These are phyloP conservation scores for Dolichotis patagonum DNA, from an alignment of 2,113 vertebrate species.

Conservation along the genomic window DNA sequence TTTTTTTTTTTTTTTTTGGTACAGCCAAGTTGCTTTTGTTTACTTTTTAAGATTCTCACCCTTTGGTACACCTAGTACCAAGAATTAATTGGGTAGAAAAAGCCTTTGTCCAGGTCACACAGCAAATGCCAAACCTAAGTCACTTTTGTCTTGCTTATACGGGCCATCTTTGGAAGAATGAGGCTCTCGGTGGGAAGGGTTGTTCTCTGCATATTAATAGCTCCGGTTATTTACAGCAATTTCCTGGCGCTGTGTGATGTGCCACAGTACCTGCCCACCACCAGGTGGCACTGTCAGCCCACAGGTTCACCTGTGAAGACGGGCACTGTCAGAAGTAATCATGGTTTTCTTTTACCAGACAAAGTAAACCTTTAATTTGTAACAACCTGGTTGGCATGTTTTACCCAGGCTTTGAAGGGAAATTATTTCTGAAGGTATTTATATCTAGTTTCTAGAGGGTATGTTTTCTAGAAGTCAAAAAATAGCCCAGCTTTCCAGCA, in stretches of 20 bases:
- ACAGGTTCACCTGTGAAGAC: background rate
- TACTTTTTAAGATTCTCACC: constrained; percentile 1
- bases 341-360: background rate
- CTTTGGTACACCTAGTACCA: constrained; percentile 15
- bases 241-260: background rate
- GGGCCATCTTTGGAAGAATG: background rate
- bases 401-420: background rate
- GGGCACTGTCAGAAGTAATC: background rate
- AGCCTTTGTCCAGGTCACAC: background rate
- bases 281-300: constrained; percentile 82
- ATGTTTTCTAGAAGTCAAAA: constrained; percentile 5
- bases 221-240: background rate
- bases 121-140: background rate
- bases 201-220: background rate
- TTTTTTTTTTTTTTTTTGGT: constrained; percentile 17
- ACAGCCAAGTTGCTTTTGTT: background rate
- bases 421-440: constrained; percentile 53
- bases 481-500: constrained; percentile 19
- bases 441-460: constrained; percentile 28
- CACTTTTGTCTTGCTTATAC: constrained; percentile 51
- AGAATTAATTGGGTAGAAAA: constrained; percentile 5
- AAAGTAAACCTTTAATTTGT: constrained; percentile 68
- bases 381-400: constrained; percentile 42
- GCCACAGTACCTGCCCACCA: constrained; percentile 46
- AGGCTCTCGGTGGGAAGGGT: background rate